Evolutionary conservation across 2,113 vertebrate genomes (phyloP), one percentile per base, ranked within the genome.

Genomic region (Elephantulus edwardii): DNA sequence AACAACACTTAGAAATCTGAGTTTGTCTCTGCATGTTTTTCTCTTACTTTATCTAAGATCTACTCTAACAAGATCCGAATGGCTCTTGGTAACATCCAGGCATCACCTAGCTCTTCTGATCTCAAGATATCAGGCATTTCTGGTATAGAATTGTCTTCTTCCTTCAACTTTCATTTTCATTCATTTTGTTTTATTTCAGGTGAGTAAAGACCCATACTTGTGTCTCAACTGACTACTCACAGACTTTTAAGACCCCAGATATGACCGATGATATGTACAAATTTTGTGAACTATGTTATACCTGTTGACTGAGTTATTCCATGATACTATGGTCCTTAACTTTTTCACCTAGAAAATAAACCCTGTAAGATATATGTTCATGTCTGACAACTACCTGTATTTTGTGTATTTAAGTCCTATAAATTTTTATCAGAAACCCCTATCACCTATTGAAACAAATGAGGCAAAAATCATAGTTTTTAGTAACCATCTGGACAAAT

Each of bases 391-490:
- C 3, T 19, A 38, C 38, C n/a, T 33, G 19, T 22, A 20, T 68
- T n/a, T 68, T 68, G 66, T n/a, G 20, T 38, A 9, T 22, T 68
- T 68, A 68, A 90, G 79, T 24, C 72, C 82, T 85, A 75, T 87
- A 93, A 92, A 89, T 40, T 94, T 95, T 95, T 94, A 52, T n/a
- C 56, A 79, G 96, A 92, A 90, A 92, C 66, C 68, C n/a, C 87
- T 93, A 22, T 66, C 76, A 92, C 71, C 70, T 86, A 89, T 83
- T 90, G 3, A 74, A 68, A 89, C 48, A 60, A 96, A 95, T 85
- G 88, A 96, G 95, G 83, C 79, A 78, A 94, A n/a, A 95, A 76
- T 71, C 42, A 95, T 48, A 93, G 92, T 92, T 97, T 96, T 93
- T 87, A 86, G 81, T 64, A 95, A 93, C 16, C 35, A 9, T 88